Base-by-base conservation (phyloP, 23 tunicate species). In the Trididemnum clinides region DNA sequence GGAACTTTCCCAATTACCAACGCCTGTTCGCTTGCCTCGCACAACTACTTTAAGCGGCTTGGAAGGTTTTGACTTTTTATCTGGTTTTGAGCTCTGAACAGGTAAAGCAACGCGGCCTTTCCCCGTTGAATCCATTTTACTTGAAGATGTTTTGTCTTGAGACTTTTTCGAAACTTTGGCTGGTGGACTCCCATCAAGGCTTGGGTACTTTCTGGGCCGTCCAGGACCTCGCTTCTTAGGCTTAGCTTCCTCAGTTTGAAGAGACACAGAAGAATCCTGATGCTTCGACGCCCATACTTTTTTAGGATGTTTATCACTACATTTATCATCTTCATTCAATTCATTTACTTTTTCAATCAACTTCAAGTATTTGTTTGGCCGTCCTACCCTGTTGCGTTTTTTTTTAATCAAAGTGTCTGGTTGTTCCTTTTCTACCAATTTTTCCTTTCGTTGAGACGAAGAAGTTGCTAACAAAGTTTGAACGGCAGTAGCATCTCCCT, bases 221-320 rank as follows among this genome's bases (percentile, higher is more conserved):
- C 97, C 97, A 6, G 89, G 92, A 0, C 90, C 74, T 25, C 92
- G 91, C 72, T 92, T 92, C 26, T 44, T 66, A 0, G 85, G 72
- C 33, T 64, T 36, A 1, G 33, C 51, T 7, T 1, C 38, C 29
- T 19, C 19, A 0, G 25, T 20, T 19, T 29, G 22, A 1, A 44
- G 0, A 0, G 25, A 4, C 6, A n/a, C 29, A 2, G 83, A 58
- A 2, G 65, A 38, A 39, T 39, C 86, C 37, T 90, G 82, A 73
- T 90, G 95, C 63, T 80, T 80, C 21, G 81, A 90, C 33, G 89
- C 95, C 95, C 95, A 90, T 25, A 90, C 69, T 39, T 90, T 90
- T 57, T 90, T 90, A 22, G 95, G 95, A 80, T 87, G 91, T 26
- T 84, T 89, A 15, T 89, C 94, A 12, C 85, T 65, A 0, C 20